phyloP scores from a whole-genome alignment of 1,140 invertebrate genomes.

The Reticulitermes speratus region DNA sequence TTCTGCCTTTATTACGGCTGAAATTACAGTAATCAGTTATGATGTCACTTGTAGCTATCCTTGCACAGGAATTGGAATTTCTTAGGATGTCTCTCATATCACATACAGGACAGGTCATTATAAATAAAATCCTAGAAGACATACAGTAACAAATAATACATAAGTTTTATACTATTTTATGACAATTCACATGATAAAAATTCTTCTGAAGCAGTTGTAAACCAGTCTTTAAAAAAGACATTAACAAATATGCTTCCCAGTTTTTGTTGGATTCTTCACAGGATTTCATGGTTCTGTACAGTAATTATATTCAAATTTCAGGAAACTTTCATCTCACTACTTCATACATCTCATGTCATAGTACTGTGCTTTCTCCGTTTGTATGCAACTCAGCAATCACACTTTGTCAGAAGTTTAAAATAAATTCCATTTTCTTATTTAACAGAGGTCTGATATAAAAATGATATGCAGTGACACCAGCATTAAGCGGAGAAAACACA shows the following conservation, averaged over 20 bases:
- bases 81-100: neutral
- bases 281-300: neutral
- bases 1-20: neutral
- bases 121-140: neutral
- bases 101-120: neutral
- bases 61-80: neutral
- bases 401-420: neutral
- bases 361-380: neutral
- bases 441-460: neutral
- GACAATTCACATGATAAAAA: too few species aligned
- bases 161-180: too few species aligned
- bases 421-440: neutral
- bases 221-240: neutral
- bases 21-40: neutral
- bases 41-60: neutral
- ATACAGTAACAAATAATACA: neutral
- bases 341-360: neutral
- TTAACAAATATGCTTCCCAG: neutral
- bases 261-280: neutral
- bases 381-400: neutral
- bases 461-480: neutral
- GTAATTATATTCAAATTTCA: neutral
- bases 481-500: neutral
- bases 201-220: neutral
- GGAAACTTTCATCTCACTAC: neutral